Percentiles rank a stretch among this genome's conserved stretches.
These are phyloP conservation scores for Bolborhynchus lineola DNA, from an alignment of 2,113 vertebrate genomes.

Conservation along the genomic window DNA sequence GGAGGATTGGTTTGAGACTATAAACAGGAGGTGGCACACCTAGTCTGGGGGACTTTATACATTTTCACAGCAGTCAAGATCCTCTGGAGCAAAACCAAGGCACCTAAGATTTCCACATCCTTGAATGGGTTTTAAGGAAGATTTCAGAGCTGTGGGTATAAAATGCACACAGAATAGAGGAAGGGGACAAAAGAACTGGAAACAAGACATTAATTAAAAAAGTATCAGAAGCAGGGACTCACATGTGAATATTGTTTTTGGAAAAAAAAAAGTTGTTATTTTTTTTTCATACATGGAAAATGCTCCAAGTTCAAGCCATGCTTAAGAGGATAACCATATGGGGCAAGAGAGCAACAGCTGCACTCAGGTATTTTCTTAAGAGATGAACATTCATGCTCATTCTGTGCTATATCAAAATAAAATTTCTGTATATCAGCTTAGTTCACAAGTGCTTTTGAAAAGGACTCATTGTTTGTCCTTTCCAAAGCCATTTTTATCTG, in stretches of 20 bases:
- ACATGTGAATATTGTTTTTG: conserved; percentile 59
- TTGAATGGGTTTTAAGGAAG: not conserved
- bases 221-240: conserved; percentile 52
- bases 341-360: conserved; percentile 64
- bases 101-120: not conserved
- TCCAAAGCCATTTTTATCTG: not conserved
- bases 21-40: not conserved
- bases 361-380: conserved; percentile 66
- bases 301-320: conserved; percentile 51
- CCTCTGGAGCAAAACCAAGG: not conserved
- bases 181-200: not conserved
- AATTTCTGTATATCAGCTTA: not conserved
- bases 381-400: not conserved
- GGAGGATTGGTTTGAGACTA: not conserved
- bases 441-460: conserved; percentile 19
- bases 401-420: conserved; percentile 23
- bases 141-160: not conserved
- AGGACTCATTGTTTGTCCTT: not conserved
- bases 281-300: conserved; percentile 64
- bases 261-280: conserved; percentile 37
- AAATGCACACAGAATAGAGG: not conserved
- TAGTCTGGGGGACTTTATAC: not conserved
- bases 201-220: conserved; percentile 59
- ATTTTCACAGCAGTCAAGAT: not conserved
- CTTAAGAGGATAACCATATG: conserved; percentile 67